phyloP scores from a whole-genome alignment of 2,797 vertebrate species.

The Cryptoprocta ferox region DNA sequence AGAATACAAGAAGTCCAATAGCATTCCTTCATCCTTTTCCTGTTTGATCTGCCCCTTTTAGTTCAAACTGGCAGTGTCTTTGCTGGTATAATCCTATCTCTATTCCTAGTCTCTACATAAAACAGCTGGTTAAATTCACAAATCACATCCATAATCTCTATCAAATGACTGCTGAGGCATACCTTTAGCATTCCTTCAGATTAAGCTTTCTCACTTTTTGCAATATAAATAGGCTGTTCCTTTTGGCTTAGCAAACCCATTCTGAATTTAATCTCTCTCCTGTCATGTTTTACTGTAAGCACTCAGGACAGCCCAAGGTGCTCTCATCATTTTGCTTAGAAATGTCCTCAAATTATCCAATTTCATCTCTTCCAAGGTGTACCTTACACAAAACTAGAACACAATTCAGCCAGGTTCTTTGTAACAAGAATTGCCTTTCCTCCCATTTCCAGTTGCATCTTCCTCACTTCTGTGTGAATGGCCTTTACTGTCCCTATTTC shows the following conservation, averaged over 20 bases:
- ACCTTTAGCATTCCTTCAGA: background rate
- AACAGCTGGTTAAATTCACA: background rate
- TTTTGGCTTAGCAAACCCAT: background rate
- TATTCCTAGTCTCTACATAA: background rate
- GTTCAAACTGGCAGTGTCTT: background rate
- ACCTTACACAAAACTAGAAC: background rate
- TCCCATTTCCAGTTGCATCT: background rate
- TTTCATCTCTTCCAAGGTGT: background rate
- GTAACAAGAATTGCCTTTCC: background rate
- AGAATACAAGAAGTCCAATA: background rate
- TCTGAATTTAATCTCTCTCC: background rate
- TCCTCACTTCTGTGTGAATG: background rate
- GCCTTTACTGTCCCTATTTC: background rate
- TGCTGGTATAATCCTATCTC: background rate
- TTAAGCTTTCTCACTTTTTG: background rate
- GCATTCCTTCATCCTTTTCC: background rate
- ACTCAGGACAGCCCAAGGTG: background rate
- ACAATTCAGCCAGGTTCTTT: background rate
- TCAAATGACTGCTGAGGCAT: background rate
- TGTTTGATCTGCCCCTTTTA: background rate
- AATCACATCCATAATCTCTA: background rate
- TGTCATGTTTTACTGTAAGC: background rate
- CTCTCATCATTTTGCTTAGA: background rate
- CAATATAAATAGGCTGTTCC: background rate
- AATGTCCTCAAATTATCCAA: background rate